Base-by-base conservation (phyloP, 1,140 invertebrate genomes). In the Melipona quadrifasciata region DNA sequence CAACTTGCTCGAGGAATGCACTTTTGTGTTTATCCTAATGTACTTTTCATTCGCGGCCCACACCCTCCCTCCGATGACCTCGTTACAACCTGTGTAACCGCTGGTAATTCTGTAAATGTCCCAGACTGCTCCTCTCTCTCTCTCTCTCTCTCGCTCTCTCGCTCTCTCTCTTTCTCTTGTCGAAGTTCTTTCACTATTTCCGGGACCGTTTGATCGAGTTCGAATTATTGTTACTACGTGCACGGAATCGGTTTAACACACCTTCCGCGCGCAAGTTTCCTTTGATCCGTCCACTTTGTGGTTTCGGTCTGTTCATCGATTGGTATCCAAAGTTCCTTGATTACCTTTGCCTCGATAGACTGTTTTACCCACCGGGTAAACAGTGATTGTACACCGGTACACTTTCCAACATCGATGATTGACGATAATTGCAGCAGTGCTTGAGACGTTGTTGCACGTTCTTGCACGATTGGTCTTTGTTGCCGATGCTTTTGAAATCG, bases 1-100 rank as follows among this genome's bases (percentile, higher is more conserved):
- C 27, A 1, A 31, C 17, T 17, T 55, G 55, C 67, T 71, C 79
- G 79, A 77, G 79, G 82, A 84, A 84, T 79, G 76, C 24, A 68
- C 57, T 57, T 84, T 79, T 79, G 67, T 79, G 70, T 84, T 84
- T 84, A 84, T 84, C 82, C 53, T 84, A 84, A 84, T 84, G 67
- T 27, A 79, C 82, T 84, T 84, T 79, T 61, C 82, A 79, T 71
- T 84, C 31, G 27, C 67, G 47, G 11, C 39, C 39, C 39, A n/a
- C 39, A 47, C 39, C 0, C 6, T 47, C 39, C 39, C 39, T 61
- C 82, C 47, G 31, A 19, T 19, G 65, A 67, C 55, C 65, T 17
- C 65, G 39, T 78, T 78, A 47, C 74, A n/a, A 84, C 68, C 74
- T 16, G 47, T 47, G 8, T 47, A 51, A 70, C 53, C 39, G 47